Evolutionary conservation across 2,113 vertebrate species (phyloP), one percentile per base, ranked within the genome.

Genomic region (Mixornis gularis): DNA sequence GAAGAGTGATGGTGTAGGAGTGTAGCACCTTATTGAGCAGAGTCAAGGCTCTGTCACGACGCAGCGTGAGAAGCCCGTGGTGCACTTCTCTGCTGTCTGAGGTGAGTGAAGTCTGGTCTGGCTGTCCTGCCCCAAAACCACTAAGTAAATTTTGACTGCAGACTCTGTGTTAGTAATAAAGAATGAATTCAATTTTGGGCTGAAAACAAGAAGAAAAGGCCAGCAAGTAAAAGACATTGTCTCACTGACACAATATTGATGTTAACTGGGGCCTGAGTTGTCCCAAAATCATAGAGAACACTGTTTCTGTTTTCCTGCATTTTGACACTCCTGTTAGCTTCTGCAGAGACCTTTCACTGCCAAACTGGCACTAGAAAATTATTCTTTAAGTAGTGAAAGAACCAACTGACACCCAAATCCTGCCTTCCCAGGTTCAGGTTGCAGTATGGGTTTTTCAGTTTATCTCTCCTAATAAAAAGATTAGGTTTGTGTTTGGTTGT

Each of bases 1-100:
- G 79, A 77, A 85, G 85, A 92, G 19, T 19, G 76, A 77, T 44
- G 43, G 56, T 1, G 12, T 3, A 26, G 55, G 74, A 85, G 30
- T 3, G 1, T 38, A 52, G 22, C 44, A 43, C 4, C 53, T 82
- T 44, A 71, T 2, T 34, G 74, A 89, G 59, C 58, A 21, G 38
- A 36, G 65, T 21, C 53, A 29, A 26, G 3, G 38, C 71, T 55
- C n/a, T 16, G 17, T 13, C 58, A 71, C 0, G 2, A 40, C 1
- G 2, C 0, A 2, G 62, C 0, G 0, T 1, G 3, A 79, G 65
- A 43, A 84, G 56, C 51, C 40, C 21, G 4, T 2, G 29, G 68
- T n/a, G n/a, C 13, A 13, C 13, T 1, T 7, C 65, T 66, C 64
- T 59, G 21, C 56, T 62, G 26, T 52, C 60, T 78, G 64, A 69